Evolutionary conservation across 2,888 invertebrate species (phyloP), one percentile per base, ranked within the genome.

Genomic region (Napeogenes sylphis): DNA sequence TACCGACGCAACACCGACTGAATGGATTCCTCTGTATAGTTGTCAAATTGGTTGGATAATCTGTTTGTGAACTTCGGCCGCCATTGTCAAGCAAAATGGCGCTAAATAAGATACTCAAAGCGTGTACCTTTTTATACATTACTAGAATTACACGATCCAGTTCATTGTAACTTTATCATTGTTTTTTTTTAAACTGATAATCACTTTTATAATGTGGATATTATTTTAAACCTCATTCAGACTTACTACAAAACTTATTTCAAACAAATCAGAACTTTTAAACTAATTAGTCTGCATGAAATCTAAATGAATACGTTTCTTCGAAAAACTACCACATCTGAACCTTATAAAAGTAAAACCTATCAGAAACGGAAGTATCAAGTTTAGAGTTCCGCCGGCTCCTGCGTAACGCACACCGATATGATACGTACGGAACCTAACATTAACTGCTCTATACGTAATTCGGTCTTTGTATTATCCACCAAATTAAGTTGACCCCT

Each of bases 11-110:
- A 75, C 71, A 79, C 85, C 80, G 83, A 68, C 71, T 70, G 64
- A 65, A 67, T 58, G 35, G 58, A 45, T 75, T 72, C 74, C 74
- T 77, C 78, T 75, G 79, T 78, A 80, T 79, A 79, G 78, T 75
- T 77, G 77, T 77, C 75, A 82, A 85, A 85, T 84, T 83, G 80
- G 77, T 75, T 73, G 84, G 77, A 77, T 85, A 80, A 84, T 82
- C 83, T 72, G 80, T 71, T 74, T 78, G 75, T 73, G 73, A 74
- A 75, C 71, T 75, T 75, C 73, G 75, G 75, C 71, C 71, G 73
- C 76, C 77, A 74, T 78, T 77, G 72, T 74, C 42, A 45, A 62
- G 53, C 51, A 13, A 38, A 60, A 74, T 74, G 73, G 77, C 76
- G 80, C 77, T 75, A 76, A 75, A 76, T 6, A 42, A 42, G 10